phyloP scores from a whole-genome alignment of 2,797 vertebrate genomes.

The Etheostoma perlongum region DNA sequence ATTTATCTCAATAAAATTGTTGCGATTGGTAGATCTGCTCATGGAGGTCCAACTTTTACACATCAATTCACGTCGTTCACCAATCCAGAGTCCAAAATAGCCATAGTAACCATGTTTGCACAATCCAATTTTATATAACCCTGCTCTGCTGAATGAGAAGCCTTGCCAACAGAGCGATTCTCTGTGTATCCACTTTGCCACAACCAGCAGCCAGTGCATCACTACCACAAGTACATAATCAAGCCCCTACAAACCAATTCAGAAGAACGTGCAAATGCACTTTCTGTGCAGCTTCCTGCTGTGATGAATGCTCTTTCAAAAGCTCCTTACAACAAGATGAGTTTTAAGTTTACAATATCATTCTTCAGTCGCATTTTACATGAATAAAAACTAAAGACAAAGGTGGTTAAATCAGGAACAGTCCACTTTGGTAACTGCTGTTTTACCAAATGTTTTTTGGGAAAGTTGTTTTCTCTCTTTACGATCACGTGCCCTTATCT shows the following conservation, averaged over 20 bases:
- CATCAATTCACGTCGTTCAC: not conserved
- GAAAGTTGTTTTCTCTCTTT: not conserved
- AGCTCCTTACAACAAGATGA: not conserved
- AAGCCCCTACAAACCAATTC: not conserved
- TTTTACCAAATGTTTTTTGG: too few species aligned
- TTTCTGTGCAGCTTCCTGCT: not conserved
- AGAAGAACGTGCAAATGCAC: not conserved
- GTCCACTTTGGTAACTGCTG: not conserved
- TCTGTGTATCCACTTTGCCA: not conserved
- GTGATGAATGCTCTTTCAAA: not conserved
- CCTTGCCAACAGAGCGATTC: not conserved
- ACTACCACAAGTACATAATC: not conserved
- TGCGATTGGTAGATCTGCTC: not conserved
- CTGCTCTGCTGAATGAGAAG: not conserved
- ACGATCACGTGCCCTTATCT: conserved; percentile 12
- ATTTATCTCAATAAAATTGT: not conserved
- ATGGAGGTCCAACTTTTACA: not conserved
- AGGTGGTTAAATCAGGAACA: not conserved
- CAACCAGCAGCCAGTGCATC: not conserved
- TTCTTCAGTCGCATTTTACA: not conserved
- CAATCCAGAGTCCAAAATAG: not conserved
- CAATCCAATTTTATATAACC: not conserved
- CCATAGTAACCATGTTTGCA: not conserved
- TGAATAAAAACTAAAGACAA: too few species aligned
- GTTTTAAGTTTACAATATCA: not conserved